These are phyloP conservation scores for Axea sp. DNA, from an alignment of 2,888 invertebrate genomes.

Conservation along the genomic window DNA sequence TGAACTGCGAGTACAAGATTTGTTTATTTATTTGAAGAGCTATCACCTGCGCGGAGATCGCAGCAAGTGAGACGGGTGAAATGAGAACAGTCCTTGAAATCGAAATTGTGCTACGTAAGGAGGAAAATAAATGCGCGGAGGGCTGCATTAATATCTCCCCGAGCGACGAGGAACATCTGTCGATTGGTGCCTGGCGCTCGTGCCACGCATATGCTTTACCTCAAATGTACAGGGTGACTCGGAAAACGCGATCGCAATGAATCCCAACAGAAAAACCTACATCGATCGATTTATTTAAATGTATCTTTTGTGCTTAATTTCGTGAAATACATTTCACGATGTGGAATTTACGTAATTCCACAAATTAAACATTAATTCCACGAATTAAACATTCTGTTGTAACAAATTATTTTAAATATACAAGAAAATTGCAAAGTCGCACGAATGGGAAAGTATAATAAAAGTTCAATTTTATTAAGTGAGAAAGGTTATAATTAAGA, in stretches of 20 bases:
- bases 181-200: slow-evolving; percentile 52
- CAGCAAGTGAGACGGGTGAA: slow-evolving; percentile 7
- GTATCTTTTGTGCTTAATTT: neutral
- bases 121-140: slow-evolving; percentile 49
- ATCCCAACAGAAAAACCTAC: too few relatives aligned
- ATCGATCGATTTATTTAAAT: too few relatives aligned
- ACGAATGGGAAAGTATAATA: too few relatives aligned
- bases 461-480: too few relatives aligned
- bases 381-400: too few relatives aligned
- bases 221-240: slow-evolving; percentile 42
- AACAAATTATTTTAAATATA: too few relatives aligned
- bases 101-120: slow-evolving; percentile 10
- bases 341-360: too few relatives aligned
- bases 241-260: slow-evolving; percentile 8
- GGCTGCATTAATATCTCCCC: slow-evolving; percentile 50
- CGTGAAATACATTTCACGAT: too few relatives aligned
- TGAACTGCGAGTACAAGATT: too few relatives aligned
- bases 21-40: slow-evolving; percentile 10
- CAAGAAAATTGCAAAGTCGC: too few relatives aligned
- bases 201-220: slow-evolving; percentile 56
- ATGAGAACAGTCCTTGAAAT: slow-evolving; percentile 52
- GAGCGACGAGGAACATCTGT: slow-evolving; percentile 54
- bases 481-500: too few relatives aligned
- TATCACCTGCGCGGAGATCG: slow-evolving; percentile 27
- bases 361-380: too few relatives aligned